Base-by-base conservation (phyloP, 2,888 invertebrate species). In the Chironomus tentans region DNA sequence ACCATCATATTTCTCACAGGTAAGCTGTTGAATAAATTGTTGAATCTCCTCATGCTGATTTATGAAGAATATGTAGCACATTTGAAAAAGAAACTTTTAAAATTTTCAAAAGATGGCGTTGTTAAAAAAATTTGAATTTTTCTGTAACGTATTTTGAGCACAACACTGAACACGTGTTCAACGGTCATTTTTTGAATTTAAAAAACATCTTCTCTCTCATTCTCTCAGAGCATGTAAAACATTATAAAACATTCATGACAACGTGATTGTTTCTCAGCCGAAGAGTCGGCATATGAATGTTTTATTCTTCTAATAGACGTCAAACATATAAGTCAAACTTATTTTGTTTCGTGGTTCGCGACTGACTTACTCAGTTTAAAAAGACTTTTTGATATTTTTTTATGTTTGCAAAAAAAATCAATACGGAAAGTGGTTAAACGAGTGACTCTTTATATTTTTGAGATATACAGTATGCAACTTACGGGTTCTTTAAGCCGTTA, bases 1-100 rank as follows among this genome's bases (percentile, higher is more conserved):
- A 82, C 97, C 97, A 79, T 90, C 94, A 72, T 94, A 93, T 85
- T 94, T 94, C 85, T 91, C 91, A 83, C 94, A 94, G 92, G 94
- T 94, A 84, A 85, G 87, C 38, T 38, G 38, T 10, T 38, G 38
- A 38, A 38, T 38, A 38, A 10, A 69, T 69, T 15, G 18, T 56
- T 56, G 56, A 50, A n/a, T 50, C 50, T 6, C 13, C 3, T n/a
- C 56, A 56, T 56, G 56, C 18, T 56, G 56, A 15, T 56, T 56
- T 56, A 56, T 18, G 4, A 15, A 56, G 18, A 56, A 15, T 38
- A 18, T 56, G 18, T 56, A 56, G 1, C 6, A 15, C 18, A 56
- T n/a, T 56, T 15, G 15, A 56, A 56, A 56, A 10, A 4, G 38
- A 38, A 38, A 4, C 10, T 38, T 38, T 38, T 10, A 56, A 15